Base-by-base conservation (phyloP, 2,113 vertebrate genomes). In the Bagarius yarrelli region DNA sequence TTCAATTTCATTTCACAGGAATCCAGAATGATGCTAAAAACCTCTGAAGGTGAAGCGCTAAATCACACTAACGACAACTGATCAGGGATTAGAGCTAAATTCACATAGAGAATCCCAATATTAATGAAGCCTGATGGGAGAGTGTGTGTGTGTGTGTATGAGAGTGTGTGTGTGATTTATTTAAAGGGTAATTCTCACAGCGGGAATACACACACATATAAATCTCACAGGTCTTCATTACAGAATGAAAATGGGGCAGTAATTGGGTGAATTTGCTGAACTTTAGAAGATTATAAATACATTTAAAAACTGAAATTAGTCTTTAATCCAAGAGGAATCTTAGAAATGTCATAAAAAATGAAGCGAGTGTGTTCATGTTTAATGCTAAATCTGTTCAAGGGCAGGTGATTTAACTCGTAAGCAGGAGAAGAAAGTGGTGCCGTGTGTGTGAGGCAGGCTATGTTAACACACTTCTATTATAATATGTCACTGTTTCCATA, bases 71-170 rank as follows among this genome's bases (percentile, higher is more conserved):
- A 81, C 30, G 53, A 81, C 74, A 78, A 66, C 59, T 55, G 74
- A 81, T 70, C 75, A 59, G 55, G 75, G 85, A 63, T 86, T 83
- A 78, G 57, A 50, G 61, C 77, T 19, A 78, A 69, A 69, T 70
- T 70, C 77, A 83, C 74, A 75, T 34, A 32, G 55, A 53, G 78
- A 76, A 64, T 69, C 67, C 78, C 52, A 27, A 57, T 76, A 61
- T 81, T 84, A 84, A 84, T 84, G 79, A 81, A 74, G 76, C 59
- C 83, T 79, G 32, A 69, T 8, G 84, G 76, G 84, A 79, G 60
- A 47, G 53, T 14, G 57, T 32, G 56, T 25, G 74, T 61, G 73
- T 47, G 73, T 44, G 73, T 60, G 23, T 59, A 55, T 40, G 53
- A n/a, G 53, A n/a, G 32, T 57, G 55, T 74, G 60, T 63, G 59